A percentile compares a stretch with the other conserved stretches of the same genome.
phyloP scores from a whole-genome alignment of 2,888 invertebrate species.

The Epinotia brunnichana region DNA sequence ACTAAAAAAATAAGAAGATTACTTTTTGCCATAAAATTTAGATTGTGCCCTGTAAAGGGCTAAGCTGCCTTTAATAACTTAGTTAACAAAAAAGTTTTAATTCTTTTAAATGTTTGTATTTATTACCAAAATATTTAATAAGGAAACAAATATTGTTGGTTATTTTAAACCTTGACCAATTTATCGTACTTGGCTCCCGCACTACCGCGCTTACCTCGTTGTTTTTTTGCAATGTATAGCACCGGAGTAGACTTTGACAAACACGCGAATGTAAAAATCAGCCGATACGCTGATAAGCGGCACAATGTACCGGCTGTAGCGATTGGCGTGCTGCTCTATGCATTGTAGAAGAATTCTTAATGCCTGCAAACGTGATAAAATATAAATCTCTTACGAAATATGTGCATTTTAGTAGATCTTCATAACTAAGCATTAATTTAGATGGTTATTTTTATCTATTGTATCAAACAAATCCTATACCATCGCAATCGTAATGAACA shows the following conservation, averaged over 20 bases:
- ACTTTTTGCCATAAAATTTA: no score
- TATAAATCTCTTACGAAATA: not conserved
- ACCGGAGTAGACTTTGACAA: constrained; percentile 92
- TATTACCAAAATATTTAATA: not conserved
- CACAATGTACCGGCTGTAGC: constrained; percentile 95
- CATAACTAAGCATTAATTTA: no score
- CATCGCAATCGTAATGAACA: no score
- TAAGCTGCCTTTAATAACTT: no score
- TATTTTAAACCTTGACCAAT: no score
- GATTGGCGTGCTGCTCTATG: constrained; percentile 95
- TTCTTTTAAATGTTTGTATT: no score
- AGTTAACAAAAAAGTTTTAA: no score
- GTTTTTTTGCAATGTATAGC: constrained; percentile 93
- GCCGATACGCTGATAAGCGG: constrained; percentile 96
- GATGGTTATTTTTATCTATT: no score
- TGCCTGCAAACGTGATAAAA: constrained; percentile 83
- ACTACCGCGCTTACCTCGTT: constrained; percentile 83
- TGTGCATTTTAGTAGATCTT: not conserved
- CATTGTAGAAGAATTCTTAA: constrained; percentile 95
- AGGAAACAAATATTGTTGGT: no score
- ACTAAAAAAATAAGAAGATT: no score
- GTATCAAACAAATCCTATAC: no score
- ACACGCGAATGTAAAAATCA: constrained; percentile 98
- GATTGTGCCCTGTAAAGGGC: no score
- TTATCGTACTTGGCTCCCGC: not conserved